Base-by-base conservation (phyloP, 2,797 vertebrate genomes). In the Sebastes taczanowskii region DNA sequence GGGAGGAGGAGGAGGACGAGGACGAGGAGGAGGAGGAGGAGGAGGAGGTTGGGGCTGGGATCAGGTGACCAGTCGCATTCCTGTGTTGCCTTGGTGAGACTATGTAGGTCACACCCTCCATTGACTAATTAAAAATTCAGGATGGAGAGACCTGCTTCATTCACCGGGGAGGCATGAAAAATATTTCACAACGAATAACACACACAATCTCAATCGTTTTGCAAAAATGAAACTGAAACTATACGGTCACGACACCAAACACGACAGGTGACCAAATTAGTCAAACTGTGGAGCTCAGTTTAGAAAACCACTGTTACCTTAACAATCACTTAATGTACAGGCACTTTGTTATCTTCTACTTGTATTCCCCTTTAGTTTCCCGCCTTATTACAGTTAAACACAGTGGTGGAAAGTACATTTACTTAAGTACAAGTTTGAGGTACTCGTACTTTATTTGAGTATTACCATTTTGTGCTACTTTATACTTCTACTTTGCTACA, bases 41-140 rank as follows among this genome's bases (percentile, higher is more conserved):
- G 46, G 58, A 11, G 58, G 35, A 6, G 29, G 74, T 6, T 38
- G 64, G 32, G 20, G 42, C 18, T 7, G 32, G 59, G 78, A 89
- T 92, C 88, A 88, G 89, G 86, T 91, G 91, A 93, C 89, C 85
- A 76, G 76, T 77, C 65, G 74, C 80, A 84, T 75, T 88, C 77
- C 78, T 72, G 66, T 66, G 80, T 77, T 74, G 70, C 86, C 73
- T 80, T 55, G 22, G 58, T 61, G 72, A 84, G 55, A 87, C 72
- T 74, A 93, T 93, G 81, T 93, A 92, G 90, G 92, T 94, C 92
- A 86, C 84, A 92, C 82, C 85, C 81, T 90, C 80, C 87, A 92
- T 82, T 88, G 86, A 82, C 87, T 77, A 88, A 94, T 95, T 88
- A 92, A 95, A 95, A 81, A 93, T 93, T 91, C 85, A 95, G 82